phyloP scores from a whole-genome alignment of 2,113 vertebrate genomes.

The Sander lucioperca region DNA sequence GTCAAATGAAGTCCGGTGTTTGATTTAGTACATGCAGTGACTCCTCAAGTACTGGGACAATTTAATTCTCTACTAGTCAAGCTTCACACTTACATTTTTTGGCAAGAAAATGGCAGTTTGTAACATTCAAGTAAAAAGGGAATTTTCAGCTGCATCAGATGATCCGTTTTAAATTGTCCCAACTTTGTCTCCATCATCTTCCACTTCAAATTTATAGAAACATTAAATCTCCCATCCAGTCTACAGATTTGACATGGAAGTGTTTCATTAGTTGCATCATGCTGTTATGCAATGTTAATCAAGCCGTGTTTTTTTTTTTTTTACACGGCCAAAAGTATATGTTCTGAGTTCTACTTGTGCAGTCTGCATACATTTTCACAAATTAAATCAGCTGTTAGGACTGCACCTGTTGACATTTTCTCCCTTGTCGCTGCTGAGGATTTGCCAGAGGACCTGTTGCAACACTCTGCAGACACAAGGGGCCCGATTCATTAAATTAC shows the following conservation, averaged over 20 bases:
- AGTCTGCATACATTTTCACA: constrained; percentile 1
- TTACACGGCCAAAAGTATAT: background rate
- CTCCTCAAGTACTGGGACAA: background rate
- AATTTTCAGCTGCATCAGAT: constrained; percentile 18
- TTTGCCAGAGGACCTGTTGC: background rate
- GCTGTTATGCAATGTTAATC: background rate
- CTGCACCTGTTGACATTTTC: constrained; percentile 14
- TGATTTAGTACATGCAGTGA: background rate
- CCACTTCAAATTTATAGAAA: background rate
- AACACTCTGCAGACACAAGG: background rate
- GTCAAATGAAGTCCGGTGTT: background rate
- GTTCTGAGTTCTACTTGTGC: background rate
- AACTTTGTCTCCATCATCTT: background rate
- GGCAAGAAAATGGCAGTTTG: constrained; percentile 47
- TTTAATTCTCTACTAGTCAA: background rate
- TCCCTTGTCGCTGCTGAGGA: background rate
- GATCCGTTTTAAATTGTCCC: background rate
- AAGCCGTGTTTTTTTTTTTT: no score
- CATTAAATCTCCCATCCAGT: background rate
- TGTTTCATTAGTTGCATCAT: background rate
- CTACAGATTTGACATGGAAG: background rate
- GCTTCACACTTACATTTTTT: constrained; percentile 11
- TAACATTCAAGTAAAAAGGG: constrained; percentile 44
- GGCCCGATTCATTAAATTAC: background rate
- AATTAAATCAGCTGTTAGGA: constrained; percentile 8